phyloP scores from a whole-genome alignment of 2,888 invertebrate species.

The Papilio elwesi region DNA sequence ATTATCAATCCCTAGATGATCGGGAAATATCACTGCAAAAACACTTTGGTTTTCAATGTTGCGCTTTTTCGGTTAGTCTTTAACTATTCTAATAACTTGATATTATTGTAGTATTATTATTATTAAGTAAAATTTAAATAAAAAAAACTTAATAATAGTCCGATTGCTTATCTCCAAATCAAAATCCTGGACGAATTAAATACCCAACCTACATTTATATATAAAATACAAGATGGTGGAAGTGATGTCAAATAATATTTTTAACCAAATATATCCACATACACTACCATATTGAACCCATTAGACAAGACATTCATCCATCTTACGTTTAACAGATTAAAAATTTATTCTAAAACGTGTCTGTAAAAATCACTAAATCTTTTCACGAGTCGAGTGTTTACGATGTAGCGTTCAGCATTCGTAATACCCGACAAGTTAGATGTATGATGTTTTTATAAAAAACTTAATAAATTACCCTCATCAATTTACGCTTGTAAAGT shows the following conservation, averaged over 20 bases:
- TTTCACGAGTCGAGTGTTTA: slow-evolving; percentile 34
- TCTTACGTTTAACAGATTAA: slow-evolving; percentile 4
- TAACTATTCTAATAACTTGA: too few relatives aligned
- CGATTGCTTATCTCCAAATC: too few relatives aligned
- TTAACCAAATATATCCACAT: not conserved
- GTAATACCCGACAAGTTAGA: slow-evolving; percentile 20
- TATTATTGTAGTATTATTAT: too few relatives aligned
- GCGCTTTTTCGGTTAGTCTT: too few relatives aligned
- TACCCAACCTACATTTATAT: not conserved
- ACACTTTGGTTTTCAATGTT: too few relatives aligned
- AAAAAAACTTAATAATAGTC: too few relatives aligned
- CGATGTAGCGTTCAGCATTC: slow-evolving; percentile 24
- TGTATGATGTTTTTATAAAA: slow-evolving; percentile 34
- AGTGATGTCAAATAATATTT: not conserved
- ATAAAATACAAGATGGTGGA: not conserved
- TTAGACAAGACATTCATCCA: not conserved
- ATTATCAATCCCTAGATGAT: too few relatives aligned
- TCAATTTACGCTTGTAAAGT: slow-evolving; percentile 27
- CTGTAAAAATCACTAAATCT: slow-evolving; percentile 28
- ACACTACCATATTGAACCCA: not conserved
- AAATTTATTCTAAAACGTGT: slow-evolving; percentile 27
- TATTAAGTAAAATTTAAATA: too few relatives aligned
- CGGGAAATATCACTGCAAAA: too few relatives aligned
- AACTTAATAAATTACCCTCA: slow-evolving; percentile 34
- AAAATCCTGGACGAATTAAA: too few relatives aligned